These are phyloP conservation scores for Timema cristinae DNA, from an alignment of 2,888 invertebrate species.

Conservation along the genomic window DNA sequence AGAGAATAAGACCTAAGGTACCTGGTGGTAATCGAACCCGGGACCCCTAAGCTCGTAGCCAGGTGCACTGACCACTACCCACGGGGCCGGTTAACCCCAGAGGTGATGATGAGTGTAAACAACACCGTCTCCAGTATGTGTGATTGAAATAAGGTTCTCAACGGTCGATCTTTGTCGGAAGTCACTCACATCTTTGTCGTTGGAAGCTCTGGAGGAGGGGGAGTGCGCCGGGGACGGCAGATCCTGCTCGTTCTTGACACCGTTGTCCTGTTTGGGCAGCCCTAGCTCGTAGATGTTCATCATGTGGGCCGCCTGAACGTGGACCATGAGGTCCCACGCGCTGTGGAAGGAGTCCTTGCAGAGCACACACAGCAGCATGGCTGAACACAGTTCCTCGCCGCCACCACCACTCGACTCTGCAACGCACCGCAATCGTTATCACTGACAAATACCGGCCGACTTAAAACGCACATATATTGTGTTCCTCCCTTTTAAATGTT, in stretches of 20 bases:
- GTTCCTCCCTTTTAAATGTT: too few species aligned
- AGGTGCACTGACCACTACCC: too few species aligned
- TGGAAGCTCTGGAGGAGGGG: slow-evolving; percentile 18
- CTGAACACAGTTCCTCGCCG: slow-evolving; percentile 39
- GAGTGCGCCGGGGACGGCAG: slow-evolving; percentile 19
- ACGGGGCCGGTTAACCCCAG: too few species aligned
- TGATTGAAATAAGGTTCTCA: too few species aligned
- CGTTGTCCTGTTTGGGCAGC: slow-evolving; percentile 34
- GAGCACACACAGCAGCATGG: slow-evolving; percentile 58
- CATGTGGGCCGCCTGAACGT: slow-evolving; percentile 64
- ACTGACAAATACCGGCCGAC: too few species aligned
- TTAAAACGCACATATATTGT: too few species aligned
- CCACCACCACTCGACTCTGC: slow-evolving; percentile 21
- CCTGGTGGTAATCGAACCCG: too few species aligned
- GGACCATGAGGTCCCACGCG: slow-evolving; percentile 66
- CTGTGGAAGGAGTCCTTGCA: slow-evolving; percentile 63
- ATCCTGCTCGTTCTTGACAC: neutral
- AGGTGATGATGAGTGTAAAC: too few species aligned
- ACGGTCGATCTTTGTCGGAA: too few species aligned
- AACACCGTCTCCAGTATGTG: too few species aligned
- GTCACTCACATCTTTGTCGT: slow-evolving; percentile 28
- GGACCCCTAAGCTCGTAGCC: too few species aligned
- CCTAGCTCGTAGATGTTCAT: slow-evolving; percentile 63
- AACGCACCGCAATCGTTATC: neutral
- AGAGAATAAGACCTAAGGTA: too few species aligned